Base-by-base conservation (phyloP, 2,113 vertebrate species). In the Nerophis lumbriciformis region DNA sequence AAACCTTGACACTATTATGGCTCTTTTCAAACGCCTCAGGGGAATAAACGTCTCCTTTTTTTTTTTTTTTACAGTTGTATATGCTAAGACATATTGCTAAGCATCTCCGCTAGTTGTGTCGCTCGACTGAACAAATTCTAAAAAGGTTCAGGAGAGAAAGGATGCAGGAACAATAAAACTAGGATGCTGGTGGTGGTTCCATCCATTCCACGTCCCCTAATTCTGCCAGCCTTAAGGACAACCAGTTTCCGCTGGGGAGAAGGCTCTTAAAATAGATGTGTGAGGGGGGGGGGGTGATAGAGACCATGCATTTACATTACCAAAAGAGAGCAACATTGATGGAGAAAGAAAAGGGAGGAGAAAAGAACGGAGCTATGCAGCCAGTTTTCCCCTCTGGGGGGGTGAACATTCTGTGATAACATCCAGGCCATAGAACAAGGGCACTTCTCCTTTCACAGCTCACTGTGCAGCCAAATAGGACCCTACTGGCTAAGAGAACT, bases 211-310 rank as follows among this genome's bases (percentile, higher is more conserved):
- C 69, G 65, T 76, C 78, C 69, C 69, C 75, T 72, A 61, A 74
- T 70, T 74, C 71, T 74, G 63, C 69, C 78, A 75, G 75, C 81
- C 81, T 63, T 8, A 4, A 86, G 81, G 68, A 48, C 59, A 61
- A 61, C 45, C 53, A 9, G 48, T 55, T 72, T 77, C 78, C 80
- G 55, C 80, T 52, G 72, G 78, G 72, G 78, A 83, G 65, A 68
- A 60, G 57, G 65, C 60, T 74, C 80, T 78, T 82, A 83, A 85
- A 82, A 88, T 84, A 87, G 86, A 79, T 58, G 74, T 65, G 19
- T 19, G 19, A 1, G 39, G 6, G 39, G 1, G 8, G 45, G 42
- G 67, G 12, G 51, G 48, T 48, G 65, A 52, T 59, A 72, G 60
- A 63, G 54, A 49, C 38, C 65, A 61, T 72, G 68, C 73, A 84